These are phyloP conservation scores for Bombus confusus DNA, from an alignment of 1,140 invertebrate species.

Conservation along the genomic window DNA sequence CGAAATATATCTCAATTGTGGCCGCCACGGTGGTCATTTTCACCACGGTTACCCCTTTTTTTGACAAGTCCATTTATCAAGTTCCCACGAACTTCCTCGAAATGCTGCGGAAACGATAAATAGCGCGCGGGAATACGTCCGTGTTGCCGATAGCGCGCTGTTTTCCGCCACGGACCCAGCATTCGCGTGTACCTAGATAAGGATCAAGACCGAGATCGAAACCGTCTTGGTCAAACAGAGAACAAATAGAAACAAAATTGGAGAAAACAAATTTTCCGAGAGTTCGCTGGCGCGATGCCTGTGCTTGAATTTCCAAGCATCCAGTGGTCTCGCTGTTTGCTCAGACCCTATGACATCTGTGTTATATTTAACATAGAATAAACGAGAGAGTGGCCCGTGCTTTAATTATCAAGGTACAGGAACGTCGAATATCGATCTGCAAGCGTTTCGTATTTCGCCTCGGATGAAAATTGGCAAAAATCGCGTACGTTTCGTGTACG, in stretches of 20 bases:
- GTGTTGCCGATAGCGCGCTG: neutral
- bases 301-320: neutral
- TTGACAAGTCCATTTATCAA: constrained; percentile 36
- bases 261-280: neutral
- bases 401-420: neutral
- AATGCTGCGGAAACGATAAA: constrained; percentile 31
- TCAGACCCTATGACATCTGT: no score
- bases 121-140: neutral
- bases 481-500: neutral
- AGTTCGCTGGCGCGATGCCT: no score
- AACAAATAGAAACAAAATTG: neutral
- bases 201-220: neutral
- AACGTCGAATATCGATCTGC: neutral
- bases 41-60: neutral
- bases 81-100: constrained; percentile 3
- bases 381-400: neutral
- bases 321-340: neutral
- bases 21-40: neutral
- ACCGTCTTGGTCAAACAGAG: neutral
- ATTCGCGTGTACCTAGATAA: neutral
- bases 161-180: neutral
- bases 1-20: constrained; percentile 36
- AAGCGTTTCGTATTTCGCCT: neutral
- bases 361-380: neutral
- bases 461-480: neutral